Base-by-base conservation (phyloP, 2,113 vertebrate genomes). In the Chunga burmeisteri region DNA sequence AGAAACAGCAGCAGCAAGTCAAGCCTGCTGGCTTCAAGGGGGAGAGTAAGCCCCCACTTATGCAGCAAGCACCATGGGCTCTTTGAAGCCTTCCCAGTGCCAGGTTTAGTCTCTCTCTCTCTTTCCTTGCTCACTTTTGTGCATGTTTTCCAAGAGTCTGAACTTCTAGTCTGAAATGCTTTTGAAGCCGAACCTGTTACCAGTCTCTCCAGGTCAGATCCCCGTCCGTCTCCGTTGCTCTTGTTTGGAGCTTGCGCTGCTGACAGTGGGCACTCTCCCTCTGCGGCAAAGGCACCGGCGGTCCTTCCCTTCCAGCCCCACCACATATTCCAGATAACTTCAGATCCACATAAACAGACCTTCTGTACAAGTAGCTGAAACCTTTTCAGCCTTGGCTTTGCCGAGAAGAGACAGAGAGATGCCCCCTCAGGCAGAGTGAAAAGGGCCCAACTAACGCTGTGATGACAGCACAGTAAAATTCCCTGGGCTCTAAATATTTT, bases 401-500 rank as follows among this genome's bases (percentile, higher is more conserved):
- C 42, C 3, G 30, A 72, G 85, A 53, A 78, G 72, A 96, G 79
- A 59, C 59, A 71, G 67, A 84, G 44, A 94, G 87, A 73, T 93
- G 96, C 93, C 80, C 93, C 94, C 92, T 95, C 86, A 93, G 93
- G 87, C 95, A 81, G 84, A 92, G 75, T 38, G 78, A 86, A 96
- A 94, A 97, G 88, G 93, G 61, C 82, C 86, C 82, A 81, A 53
- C 53, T n/a, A 79, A 90, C 1, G 10, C 89, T 75, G 61, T 40
- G 96, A 97, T 96, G 97, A 96, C 94, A 98, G 97, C 96, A 62
- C 94, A 83, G 61, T 96, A 62, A 75, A 97, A 95, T 89, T 97
- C 97, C 86, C 71, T 47, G 85, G 78, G 92, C 95, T 68, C 96
- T 98, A 97, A 98, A 98, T 98, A 98, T 98, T 98, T 98, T 90